Base-by-base conservation (phyloP, 2,113 vertebrate species). In the Lates calcarifer region DNA sequence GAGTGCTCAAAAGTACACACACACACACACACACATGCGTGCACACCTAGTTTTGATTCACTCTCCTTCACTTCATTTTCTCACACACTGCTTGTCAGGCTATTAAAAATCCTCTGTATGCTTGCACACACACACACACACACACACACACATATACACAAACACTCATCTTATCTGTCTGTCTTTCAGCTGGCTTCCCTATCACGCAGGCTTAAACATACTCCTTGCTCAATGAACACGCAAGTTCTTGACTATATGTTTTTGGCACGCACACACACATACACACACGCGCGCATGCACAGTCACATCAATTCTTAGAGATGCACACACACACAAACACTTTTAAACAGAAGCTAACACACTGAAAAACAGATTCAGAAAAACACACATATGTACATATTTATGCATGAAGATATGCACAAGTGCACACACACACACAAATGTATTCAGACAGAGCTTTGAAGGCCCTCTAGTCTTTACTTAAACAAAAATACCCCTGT, bases 11-110 rank as follows among this genome's bases (percentile, higher is more conserved):
- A 37, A 2, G 35, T 37, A 41, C 18, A 57, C 53, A 24, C 33
- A 18, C 31, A 28, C 51, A 6, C 29, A 29, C 13, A 43, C 31
- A 24, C 43, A 49, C 33, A 58, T n/a, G n/a, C n/a, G n/a, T n/a
- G n/a, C 61, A 74, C 61, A 61, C 72, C 24, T 83, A 24, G 33
- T 66, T 89, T 83, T 89, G 85, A 90, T 88, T 91, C 86, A 80
- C 82, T 84, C 77, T 78, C 79, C 73, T 72, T 82, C 77, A 64
- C 65, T 87, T 86, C 1, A 9, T 51, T 79, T 81, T 84, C 76
- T 83, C 83, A 81, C 82, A 87, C 41, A 20, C 74, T 73, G 74
- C 60, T 69, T 70, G 78, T 77, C 84, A 84, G 85, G 86, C 82
- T 81, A 73, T 83, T 80, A 26, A 55, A 73, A 77, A 77, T 60